Evolutionary conservation across 2,888 invertebrate species (phyloP).

Genomic region (Parnassius glacialis): DNA sequence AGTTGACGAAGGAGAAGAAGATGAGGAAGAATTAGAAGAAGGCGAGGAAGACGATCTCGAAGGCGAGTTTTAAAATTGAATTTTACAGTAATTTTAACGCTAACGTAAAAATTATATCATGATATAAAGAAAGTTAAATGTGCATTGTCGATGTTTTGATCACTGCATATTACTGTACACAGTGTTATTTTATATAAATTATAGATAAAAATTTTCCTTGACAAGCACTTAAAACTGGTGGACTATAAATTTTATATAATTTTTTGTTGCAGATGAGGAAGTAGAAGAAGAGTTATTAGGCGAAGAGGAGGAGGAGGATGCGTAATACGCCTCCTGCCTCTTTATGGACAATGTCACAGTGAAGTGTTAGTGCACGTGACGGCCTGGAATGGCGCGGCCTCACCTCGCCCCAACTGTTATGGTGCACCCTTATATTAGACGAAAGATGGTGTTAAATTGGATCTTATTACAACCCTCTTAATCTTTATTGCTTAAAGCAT

Average conservation of each 20-base stretch:
- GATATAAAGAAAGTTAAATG: too few species aligned
- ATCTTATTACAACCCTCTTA: constrained; percentile 5
- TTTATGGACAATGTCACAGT: constrained; percentile 80
- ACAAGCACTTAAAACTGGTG: too few species aligned
- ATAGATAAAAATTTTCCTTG: too few species aligned
- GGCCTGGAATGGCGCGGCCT: constrained; percentile 71
- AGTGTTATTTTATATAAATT: too few species aligned
- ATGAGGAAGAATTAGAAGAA: constrained; percentile 83
- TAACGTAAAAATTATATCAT: background rate
- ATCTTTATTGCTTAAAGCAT: constrained; percentile 1
- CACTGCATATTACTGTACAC: too few species aligned
- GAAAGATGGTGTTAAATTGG: constrained; percentile 8
- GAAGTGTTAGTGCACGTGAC: constrained; percentile 79
- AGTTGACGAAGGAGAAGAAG: constrained; percentile 81
- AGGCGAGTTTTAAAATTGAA: constrained; percentile 52
- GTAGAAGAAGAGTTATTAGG: constrained; percentile 75
- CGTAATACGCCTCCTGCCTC: constrained; percentile 78
- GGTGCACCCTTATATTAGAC: constrained; percentile 24
- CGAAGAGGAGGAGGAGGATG: constrained; percentile 78
- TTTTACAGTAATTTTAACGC: background rate
- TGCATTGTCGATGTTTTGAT: too few species aligned
- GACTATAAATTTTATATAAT: background rate
- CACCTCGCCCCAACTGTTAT: constrained; percentile 73
- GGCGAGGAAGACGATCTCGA: constrained; percentile 85
- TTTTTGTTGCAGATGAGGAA: constrained; percentile 73